phyloP scores from a whole-genome alignment of 2,888 invertebrate species.

The Marasmarcha lunaedactyla region DNA sequence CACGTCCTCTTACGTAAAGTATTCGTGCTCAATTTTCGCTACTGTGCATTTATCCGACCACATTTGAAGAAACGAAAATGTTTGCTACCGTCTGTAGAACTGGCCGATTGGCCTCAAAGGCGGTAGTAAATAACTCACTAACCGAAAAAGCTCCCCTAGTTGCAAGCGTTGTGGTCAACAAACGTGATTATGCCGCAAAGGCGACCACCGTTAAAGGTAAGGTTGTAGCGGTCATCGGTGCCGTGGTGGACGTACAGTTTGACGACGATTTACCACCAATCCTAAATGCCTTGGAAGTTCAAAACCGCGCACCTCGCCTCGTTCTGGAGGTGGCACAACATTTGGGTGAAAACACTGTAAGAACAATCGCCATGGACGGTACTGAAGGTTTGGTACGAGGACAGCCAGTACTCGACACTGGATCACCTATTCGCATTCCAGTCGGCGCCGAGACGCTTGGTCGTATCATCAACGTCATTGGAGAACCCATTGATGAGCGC shows the following conservation, averaged over 20 bases:
- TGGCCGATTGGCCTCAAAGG: conserved; percentile 59
- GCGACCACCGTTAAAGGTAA: conserved; percentile 64
- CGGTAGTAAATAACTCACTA: conserved; percentile 56
- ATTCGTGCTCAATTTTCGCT: conserved; percentile 27
- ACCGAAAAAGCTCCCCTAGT: conserved; percentile 65
- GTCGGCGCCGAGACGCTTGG: conserved; percentile 92
- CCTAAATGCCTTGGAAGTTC: conserved; percentile 94
- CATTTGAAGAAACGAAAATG: conserved; percentile 42
- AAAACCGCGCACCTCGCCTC: conserved; percentile 81
- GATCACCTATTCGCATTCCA: conserved; percentile 91
- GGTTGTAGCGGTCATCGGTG: conserved; percentile 96
- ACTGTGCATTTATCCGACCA: conserved; percentile 36
- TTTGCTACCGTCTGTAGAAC: conserved; percentile 64
- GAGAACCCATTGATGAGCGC: conserved; percentile 88
- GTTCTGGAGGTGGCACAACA: conserved; percentile 93
- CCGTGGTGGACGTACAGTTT: conserved; percentile 98
- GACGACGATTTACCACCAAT: conserved; percentile 93
- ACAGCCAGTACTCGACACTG: conserved; percentile 83
- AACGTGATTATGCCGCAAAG: conserved; percentile 51
- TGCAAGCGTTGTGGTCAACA: conserved; percentile 49
- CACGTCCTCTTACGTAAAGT: conserved; percentile 44
- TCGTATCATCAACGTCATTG: conserved; percentile 94
- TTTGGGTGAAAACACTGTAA: conserved; percentile 90
- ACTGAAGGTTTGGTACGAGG: conserved; percentile 94
- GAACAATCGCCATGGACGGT: conserved; percentile 94